phyloP scores from a whole-genome alignment of 2,113 vertebrate genomes.

The Larimichthys polyactis region DNA sequence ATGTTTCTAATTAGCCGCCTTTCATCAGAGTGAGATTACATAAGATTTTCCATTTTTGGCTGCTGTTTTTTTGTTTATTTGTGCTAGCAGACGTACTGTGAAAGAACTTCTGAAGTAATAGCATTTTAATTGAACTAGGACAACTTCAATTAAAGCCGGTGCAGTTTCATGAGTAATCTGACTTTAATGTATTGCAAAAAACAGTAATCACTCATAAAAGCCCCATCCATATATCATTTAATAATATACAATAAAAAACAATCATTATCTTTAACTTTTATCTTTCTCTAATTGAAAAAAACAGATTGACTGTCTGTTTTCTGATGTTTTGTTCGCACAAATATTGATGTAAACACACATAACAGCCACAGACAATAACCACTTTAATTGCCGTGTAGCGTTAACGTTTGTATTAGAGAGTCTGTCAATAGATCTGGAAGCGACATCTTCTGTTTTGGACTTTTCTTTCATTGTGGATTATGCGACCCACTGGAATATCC shows the following conservation, averaged over 20 bases:
- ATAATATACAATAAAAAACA: too few relatives aligned
- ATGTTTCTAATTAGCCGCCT: slow-evolving; percentile 39
- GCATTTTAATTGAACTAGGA: background rate
- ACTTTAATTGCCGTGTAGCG: background rate
- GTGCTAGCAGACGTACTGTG: background rate
- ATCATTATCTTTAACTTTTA: background rate
- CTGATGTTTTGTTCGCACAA: background rate
- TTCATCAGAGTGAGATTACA: slow-evolving; percentile 35
- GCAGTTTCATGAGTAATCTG: background rate
- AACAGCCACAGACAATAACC: background rate
- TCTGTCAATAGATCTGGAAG: background rate
- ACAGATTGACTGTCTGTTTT: too few relatives aligned
- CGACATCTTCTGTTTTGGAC: background rate
- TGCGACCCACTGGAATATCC: background rate
- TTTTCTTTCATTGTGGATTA: background rate
- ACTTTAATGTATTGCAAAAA: background rate
- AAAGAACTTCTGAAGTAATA: background rate
- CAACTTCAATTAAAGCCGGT: background rate
- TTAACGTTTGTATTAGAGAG: background rate
- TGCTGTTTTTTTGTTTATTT: background rate
- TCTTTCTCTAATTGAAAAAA: background rate
- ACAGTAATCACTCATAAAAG: background rate
- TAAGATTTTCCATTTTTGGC: background rate
- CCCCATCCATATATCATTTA: background rate
- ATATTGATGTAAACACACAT: background rate